Percentiles rank a stretch among this genome's conserved stretches.
These are phyloP conservation scores for Cecidostiba fungosa DNA, from an alignment of 2,888 invertebrate species.

Conservation along the genomic window DNA sequence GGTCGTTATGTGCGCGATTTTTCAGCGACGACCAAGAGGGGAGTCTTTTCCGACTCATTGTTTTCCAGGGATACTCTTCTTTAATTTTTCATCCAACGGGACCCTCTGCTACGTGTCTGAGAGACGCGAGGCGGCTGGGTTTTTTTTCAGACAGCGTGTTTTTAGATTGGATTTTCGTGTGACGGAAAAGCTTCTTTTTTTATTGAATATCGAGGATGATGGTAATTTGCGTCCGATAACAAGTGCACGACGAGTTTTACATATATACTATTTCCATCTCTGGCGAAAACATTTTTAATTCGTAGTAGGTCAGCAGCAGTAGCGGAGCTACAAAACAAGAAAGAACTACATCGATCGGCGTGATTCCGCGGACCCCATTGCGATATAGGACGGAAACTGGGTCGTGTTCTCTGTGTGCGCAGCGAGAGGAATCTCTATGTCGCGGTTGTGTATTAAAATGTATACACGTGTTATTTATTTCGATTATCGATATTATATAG, in stretches of 20 bases:
- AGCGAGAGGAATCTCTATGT: not conserved
- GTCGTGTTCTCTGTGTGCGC: not conserved
- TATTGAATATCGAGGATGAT: too few relatives aligned
- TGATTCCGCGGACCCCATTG: not conserved
- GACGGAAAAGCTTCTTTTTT: too few relatives aligned
- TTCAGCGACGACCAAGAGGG: slow-evolving; percentile 20
- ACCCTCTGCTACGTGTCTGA: not conserved
- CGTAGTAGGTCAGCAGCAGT: not conserved
- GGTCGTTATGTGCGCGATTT: slow-evolving; percentile 27
- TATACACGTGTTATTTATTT: not conserved
- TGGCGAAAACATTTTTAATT: not conserved
- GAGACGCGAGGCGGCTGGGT: not conserved
- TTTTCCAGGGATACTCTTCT: slow-evolving; percentile 40
- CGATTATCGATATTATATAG: not conserved
- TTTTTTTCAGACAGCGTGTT: not conserved
- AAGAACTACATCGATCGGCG: not conserved
- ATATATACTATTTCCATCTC: not conserved
- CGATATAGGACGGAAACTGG: not conserved
- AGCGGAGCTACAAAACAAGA: not conserved
- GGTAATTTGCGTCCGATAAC: not conserved
- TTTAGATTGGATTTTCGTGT: too few relatives aligned
- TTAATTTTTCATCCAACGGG: slow-evolving; percentile 39
- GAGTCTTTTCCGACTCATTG: slow-evolving; percentile 49
- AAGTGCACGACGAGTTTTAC: not conserved
- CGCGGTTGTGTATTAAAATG: not conserved